Evolutionary conservation across 2,888 invertebrate genomes (phyloP), one percentile per base, ranked within the genome.

Genomic region (Pyrgus malvae): DNA sequence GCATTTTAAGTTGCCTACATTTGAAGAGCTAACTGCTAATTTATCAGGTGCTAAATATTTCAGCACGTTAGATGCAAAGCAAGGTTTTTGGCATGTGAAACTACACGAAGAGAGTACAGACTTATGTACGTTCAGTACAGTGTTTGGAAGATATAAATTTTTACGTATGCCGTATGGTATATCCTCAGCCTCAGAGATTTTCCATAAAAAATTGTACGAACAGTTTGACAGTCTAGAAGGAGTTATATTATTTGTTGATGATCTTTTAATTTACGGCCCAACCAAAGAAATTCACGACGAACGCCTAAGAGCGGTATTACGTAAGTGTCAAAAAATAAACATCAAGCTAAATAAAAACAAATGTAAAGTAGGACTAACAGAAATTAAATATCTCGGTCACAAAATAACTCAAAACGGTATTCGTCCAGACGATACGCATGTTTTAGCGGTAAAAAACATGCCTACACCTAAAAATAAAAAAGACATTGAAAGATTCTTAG

Each of bases 101-200:
- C 40, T 65, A 37, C 38, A 59, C 12, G 16, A 42, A 1, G 38
- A 53, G 12, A 51, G 44, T 4, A 57, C 65, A 5, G 59, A 66
- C 11, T 45, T 65, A 3, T 63, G 64, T 7, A 65, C 65, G 2
- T 67, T 67, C 37, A 65, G 62, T 23, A 65, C 64, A n/a, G 40
- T 37, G 1, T 66, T 61, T 51, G 63, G 63, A 0, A 57, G 67
- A 33, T 67, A 57, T 48, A 64, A 61, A 54, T 66, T 63, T 60
- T 48, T 62, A 16, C 31, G 63, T 1, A 45, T 66, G 54, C 64
- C 67, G 0, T 66, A 56, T 23, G 66, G 66, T 1, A 66, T 66
- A 16, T 61, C 46, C 2, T 64, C 62, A 2, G 63, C 63, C 3
- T 59, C 58, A 2, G 65, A 67, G 55, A 55, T 66, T 7, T 67